Conservation (phyloP, 2,797 vertebrate genomes). For the Sebastes diaconus region DNA sequence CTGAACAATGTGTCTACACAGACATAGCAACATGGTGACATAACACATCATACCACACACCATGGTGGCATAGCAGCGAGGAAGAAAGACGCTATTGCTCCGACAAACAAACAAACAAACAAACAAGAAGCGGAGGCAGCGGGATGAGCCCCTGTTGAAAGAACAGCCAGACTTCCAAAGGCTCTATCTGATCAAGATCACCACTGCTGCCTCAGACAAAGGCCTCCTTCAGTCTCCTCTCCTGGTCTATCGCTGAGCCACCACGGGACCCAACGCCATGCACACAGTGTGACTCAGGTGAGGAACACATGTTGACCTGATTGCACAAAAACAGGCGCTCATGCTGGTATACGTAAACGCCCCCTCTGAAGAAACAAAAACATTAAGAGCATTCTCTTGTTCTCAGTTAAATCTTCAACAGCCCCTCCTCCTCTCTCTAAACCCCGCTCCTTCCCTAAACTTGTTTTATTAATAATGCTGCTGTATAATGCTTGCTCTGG, state of each 20-base stretch:
- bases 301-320: conserved; percentile 55
- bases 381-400: conserved; percentile 1
- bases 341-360: neutral
- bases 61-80: neutral
- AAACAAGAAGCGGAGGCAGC: neutral
- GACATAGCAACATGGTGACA: conserved; percentile 10
- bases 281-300: conserved; percentile 69
- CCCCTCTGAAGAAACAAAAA: neutral
- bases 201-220: conserved; percentile 58
- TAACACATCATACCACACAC: neutral
- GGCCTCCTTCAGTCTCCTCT: conserved; percentile 54
- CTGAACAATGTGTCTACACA: conserved; percentile 6
- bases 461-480: conserved; percentile 62
- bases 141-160: neutral
- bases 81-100: conserved; percentile 24
- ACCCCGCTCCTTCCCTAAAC: conserved; percentile 6
- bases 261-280: conserved; percentile 49
- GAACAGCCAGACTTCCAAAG: conserved; percentile 35
- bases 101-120: conserved; percentile 26
- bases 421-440: neutral
- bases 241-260: conserved; percentile 25
- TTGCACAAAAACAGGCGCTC: conserved; percentile 21
- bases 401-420: neutral
- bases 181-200: conserved; percentile 34
- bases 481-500: conserved; percentile 49